Base-by-base conservation (phyloP, 2,888 invertebrate species). In the Amphipoea oculea region DNA sequence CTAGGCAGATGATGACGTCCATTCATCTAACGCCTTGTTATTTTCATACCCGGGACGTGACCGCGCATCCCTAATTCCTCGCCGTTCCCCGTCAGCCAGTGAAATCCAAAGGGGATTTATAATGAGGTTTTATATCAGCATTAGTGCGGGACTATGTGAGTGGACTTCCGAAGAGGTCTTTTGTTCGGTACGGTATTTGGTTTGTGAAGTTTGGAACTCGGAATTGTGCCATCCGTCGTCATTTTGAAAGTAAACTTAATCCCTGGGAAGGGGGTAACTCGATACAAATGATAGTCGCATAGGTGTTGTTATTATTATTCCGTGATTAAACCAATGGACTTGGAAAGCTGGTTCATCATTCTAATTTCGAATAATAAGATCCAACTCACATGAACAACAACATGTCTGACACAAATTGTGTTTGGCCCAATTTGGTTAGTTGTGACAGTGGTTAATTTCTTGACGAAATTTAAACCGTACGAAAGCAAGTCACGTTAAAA, bases 1-100 rank as follows among this genome's bases (percentile, higher is more conserved):
- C n/a, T n/a, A n/a, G n/a, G n/a, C n/a, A n/a, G n/a, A n/a, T n/a
- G n/a, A n/a, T n/a, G n/a, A 45, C 76, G 76, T 85, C 82, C 86
- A 88, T 86, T 84, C 81, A 83, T 86, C 84, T 82, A 82, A 82
- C 88, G 83, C 78, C 86, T 90, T 91, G 92, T 93, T 94, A 95
- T 94, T 94, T 94, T 93, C 93, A 94, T 93, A 91, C 89, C 79
- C 70, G 74, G 88, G 87, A 95, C 96, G 96, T 96, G 96, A 93
- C 95, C 90, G 72, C 92, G 96, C 96, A 96, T 96, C 90, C 89
- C 91, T 92, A 92, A 93, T 92, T 90, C 83, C 67, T 71, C 82
- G 70, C 76, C 78, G 81, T 79, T 82, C 89, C 87, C 87, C 76
- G 79, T 70, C 75, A 76, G 71, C 73, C 76, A 76, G 76, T 81